These are phyloP conservation scores for Actias luna DNA, from an alignment of 2,888 invertebrate genomes.

Conservation along the genomic window DNA sequence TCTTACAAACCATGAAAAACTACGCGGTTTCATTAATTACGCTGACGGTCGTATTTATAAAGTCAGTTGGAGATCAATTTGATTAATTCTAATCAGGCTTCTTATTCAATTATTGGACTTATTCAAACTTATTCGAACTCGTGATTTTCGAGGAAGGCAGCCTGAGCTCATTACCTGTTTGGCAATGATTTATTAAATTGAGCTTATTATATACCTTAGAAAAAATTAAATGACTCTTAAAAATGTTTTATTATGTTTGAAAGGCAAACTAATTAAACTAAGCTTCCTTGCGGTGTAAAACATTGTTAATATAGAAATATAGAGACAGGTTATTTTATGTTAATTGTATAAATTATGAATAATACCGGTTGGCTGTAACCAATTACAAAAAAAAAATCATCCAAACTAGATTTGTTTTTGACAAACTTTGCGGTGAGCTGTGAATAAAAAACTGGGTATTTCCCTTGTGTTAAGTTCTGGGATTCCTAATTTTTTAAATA, in stretches of 20 bases:
- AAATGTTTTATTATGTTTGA: background rate
- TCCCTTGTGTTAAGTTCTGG: background rate
- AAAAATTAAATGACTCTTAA: background rate
- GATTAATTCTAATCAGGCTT: too few relatives aligned
- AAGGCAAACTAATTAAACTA: background rate
- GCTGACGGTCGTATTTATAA: too few relatives aligned
- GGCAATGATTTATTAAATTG: too few relatives aligned
- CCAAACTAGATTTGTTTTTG: background rate
- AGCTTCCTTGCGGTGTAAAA: background rate
- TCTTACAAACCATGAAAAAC: too few relatives aligned
- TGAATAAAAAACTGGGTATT: background rate
- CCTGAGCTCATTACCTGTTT: too few relatives aligned
- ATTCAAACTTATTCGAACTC: too few relatives aligned
- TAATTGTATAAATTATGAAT: background rate
- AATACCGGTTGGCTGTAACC: background rate
- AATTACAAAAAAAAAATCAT: background rate
- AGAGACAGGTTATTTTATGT: background rate
- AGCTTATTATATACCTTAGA: too few relatives aligned
- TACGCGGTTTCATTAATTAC: too few relatives aligned
- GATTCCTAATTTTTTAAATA: background rate
- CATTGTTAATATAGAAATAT: background rate
- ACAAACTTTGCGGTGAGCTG: background rate
- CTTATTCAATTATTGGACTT: too few relatives aligned
- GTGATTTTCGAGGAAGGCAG: too few relatives aligned
- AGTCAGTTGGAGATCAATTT: too few relatives aligned